Evolutionary conservation across 1,140 invertebrate genomes (phyloP), one percentile per base, ranked within the genome.

Genomic region (Caerostris extrusa): DNA sequence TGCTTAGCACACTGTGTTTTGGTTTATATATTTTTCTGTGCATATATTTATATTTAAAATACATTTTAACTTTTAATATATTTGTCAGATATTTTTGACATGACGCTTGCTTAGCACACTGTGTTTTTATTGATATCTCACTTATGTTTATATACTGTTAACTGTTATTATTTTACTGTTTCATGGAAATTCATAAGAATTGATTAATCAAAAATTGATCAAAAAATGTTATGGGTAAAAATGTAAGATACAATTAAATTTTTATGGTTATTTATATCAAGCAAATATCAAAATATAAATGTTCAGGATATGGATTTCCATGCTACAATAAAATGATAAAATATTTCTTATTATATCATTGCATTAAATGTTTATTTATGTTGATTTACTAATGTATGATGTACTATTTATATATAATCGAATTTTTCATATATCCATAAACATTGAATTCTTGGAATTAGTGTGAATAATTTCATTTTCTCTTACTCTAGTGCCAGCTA

Each of bases 401-500:
- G 34, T 34, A 34, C 34, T 34, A 34, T 34, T 34, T 34, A 34
- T 34, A 34, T 34, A 34, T 34, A 34, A 34, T 34, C 2, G 34
- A 34, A 34, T 34, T 34, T 34, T 34, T 34, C 34, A 34, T 34
- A 34, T 34, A 34, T 34, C 0, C 34, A 34, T 34, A 34, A 34
- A 34, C 34, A 2, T 34, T 34, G 34, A 34, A 2, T 34, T 34
- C 34, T 34, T 34, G 34, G 34, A 34, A 34, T 34, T 34, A 34
- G 34, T 34, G 2, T 34, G 34, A 34, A 34, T 34, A 34, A 34
- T 34, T 34, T 34, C 34, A 34, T 19, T n/a, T 56, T 88, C 64
- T 85, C 87, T 95, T 94, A 95, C 96, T 97, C 85, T 95, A 98
- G 98, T 98, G 95, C 98, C 98, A 94, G 98, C 98, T 53, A 98